phyloP scores from a whole-genome alignment of 2,797 vertebrate species.

The Hydrophis major region DNA sequence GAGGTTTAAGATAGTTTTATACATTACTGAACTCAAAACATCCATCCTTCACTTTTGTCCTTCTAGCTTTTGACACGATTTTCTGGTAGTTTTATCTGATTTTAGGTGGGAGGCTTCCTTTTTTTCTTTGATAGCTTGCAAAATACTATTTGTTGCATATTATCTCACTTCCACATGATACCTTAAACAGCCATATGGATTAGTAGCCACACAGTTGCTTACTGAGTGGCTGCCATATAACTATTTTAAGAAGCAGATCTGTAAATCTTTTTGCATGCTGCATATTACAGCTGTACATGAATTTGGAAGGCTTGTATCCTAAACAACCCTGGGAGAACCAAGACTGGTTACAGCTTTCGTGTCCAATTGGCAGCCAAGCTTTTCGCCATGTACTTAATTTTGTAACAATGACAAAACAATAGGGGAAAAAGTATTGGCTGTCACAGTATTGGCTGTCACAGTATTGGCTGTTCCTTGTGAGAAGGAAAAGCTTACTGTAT shows the following conservation, averaged over 20 bases:
- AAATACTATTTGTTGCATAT: background rate
- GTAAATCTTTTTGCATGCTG: background rate
- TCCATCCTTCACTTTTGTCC: background rate
- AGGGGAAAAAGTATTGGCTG: conserved; percentile 3
- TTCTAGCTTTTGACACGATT: background rate
- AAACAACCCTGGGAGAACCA: background rate
- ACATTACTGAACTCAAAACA: background rate
- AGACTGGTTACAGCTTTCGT: background rate
- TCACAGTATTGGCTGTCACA: background rate
- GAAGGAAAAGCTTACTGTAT: conserved; percentile 11
- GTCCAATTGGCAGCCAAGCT: background rate
- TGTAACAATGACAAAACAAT: background rate
- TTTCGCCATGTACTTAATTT: background rate
- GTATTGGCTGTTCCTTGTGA: background rate
- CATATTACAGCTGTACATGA: background rate
- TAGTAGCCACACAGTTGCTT: background rate
- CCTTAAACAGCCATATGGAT: background rate
- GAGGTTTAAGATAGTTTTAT: background rate
- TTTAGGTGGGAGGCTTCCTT: background rate
- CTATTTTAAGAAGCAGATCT: background rate
- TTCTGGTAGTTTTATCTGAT: background rate
- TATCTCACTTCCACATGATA: background rate
- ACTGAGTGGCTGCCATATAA: background rate
- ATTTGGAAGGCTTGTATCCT: background rate
- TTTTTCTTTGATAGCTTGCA: background rate